phyloP scores from a whole-genome alignment of 1,140 invertebrate species.

The Magallana gigas region DNA sequence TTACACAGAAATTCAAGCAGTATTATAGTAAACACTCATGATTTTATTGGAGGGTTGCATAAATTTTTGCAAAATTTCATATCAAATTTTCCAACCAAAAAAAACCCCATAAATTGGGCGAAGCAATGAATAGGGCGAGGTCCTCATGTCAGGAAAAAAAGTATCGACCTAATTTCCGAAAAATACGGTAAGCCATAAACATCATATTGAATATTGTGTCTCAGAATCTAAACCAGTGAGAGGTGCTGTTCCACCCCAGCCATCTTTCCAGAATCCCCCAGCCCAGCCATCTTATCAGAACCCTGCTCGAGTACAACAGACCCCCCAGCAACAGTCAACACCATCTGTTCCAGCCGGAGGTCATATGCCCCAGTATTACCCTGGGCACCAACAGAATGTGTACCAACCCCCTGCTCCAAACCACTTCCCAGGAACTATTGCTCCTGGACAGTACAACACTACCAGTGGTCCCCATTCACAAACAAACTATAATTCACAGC shows the following conservation, averaged over 20 bases:
- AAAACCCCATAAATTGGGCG: too few relatives aligned
- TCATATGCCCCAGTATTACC: conserved; percentile 8
- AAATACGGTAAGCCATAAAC: too few relatives aligned
- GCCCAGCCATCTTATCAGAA: conserved; percentile 22
- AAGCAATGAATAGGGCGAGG: too few relatives aligned
- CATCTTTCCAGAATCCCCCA: conserved; percentile 28
- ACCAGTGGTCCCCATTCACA: conserved; percentile 10
- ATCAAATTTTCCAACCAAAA: too few relatives aligned
- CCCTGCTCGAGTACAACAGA: conserved; percentile 53
- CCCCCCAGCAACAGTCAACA: conserved; percentile 59
- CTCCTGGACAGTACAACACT: conserved; percentile 32
- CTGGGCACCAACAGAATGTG: conserved; percentile 39
- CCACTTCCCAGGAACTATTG: conserved; percentile 40
- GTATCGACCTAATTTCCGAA: too few relatives aligned
- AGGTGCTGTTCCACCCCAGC: not conserved
- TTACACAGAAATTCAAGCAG: too few relatives aligned
- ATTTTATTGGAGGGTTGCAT: too few relatives aligned
- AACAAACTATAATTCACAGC: conserved; percentile 52
- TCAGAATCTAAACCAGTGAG: not conserved
- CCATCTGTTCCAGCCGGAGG: not conserved
- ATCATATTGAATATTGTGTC: not conserved
- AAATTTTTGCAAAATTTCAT: too few relatives aligned
- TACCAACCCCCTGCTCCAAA: conserved; percentile 22
- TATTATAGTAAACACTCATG: too few relatives aligned
- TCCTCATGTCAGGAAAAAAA: too few relatives aligned